Percentiles rank a stretch among this genome's conserved stretches.
Evolutionary conservation across 1,140 invertebrate species (phyloP).

Genomic region (Diuraphis noxia): DNA sequence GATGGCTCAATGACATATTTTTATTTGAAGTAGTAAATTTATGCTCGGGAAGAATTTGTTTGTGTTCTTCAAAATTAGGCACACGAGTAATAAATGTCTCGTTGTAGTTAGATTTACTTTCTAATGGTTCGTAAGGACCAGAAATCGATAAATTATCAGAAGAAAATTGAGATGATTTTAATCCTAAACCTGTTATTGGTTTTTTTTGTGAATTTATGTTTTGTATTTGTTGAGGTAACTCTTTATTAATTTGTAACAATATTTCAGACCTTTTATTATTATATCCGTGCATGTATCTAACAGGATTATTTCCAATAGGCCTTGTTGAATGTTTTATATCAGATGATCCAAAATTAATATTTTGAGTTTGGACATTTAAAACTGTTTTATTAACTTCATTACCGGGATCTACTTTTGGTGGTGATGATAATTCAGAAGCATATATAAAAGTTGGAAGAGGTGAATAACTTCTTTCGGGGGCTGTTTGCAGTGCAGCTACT

Average conservation of each 20-base stretch:
- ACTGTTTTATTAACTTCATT: constrained; percentile 55
- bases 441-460: constrained; percentile 55
- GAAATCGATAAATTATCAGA: not conserved
- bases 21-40: not conserved
- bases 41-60: not conserved
- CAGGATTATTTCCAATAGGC: constrained; percentile 35
- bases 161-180: not conserved
- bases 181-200: not conserved
- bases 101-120: not conserved
- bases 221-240: not conserved
- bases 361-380: constrained; percentile 70
- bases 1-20: not conserved
- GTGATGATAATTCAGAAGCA: constrained; percentile 30
- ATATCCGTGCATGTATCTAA: constrained; percentile 43
- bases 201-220: not conserved
- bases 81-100: not conserved
- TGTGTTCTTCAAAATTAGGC: not conserved
- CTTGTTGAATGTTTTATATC: not conserved
- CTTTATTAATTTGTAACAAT: not conserved
- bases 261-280: not conserved
- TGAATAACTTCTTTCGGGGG: constrained; percentile 69
- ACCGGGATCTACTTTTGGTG: constrained; percentile 28
- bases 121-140: not conserved
- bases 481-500: constrained; percentile 70
- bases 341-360: constrained; percentile 64